phyloP scores from a whole-genome alignment of 2,113 vertebrate species.

The Puntigrus tetrazona region DNA sequence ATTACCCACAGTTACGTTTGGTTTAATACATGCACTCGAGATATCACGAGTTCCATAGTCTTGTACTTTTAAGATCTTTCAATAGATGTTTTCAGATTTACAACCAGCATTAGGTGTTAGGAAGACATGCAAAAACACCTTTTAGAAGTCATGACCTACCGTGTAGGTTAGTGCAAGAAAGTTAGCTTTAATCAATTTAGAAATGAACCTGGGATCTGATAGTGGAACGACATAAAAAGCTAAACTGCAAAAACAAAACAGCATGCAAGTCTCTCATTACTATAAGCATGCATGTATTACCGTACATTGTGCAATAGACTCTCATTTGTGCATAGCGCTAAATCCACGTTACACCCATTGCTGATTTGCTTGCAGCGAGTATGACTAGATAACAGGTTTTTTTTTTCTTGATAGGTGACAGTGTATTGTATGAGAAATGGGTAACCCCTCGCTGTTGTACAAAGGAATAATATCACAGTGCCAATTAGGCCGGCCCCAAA shows the following conservation, averaged over 20 bases:
- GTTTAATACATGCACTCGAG: neutral
- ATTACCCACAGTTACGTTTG: neutral
- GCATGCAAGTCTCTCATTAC: neutral
- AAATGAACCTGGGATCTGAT: neutral
- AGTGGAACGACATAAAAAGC: neutral
- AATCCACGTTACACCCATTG: neutral
- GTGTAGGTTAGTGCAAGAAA: neutral
- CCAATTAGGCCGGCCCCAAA: conserved; percentile 75
- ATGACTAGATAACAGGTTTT: conserved; percentile 44
- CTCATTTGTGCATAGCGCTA: neutral
- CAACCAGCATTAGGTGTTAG: neutral
- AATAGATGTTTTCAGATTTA: neutral
- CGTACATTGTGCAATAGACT: neutral
- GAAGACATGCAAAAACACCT: neutral
- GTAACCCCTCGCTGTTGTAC: conserved; percentile 74
- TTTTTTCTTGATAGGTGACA: conserved; percentile 52
- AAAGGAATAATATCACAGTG: conserved; percentile 74
- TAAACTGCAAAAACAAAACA: neutral
- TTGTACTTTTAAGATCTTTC: neutral
- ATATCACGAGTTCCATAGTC: neutral
- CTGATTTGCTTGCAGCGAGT: conserved; percentile 44
- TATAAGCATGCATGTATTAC: neutral
- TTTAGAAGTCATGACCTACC: neutral
- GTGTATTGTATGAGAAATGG: conserved; percentile 62
- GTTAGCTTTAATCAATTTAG: neutral